Base-by-base conservation (phyloP, 1,140 invertebrate species). In the Penaeus indicus region DNA sequence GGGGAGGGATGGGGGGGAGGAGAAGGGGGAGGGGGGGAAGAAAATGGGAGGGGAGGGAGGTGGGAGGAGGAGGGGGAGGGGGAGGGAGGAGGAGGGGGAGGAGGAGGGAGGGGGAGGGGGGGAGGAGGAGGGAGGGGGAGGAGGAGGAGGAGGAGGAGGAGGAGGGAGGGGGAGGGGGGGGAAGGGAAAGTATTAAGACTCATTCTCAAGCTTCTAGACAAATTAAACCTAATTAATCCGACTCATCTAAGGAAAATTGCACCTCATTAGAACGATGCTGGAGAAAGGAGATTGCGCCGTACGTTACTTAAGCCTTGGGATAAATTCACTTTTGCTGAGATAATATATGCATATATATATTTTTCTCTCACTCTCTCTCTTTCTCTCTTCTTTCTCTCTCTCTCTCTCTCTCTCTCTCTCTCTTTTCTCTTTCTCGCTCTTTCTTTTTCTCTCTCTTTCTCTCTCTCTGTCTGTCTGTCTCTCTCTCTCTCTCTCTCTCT, bases 191-290 rank as follows among this genome's bases (percentile, higher is more conserved):
- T 88, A 80, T 69, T 84, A 42, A 63, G 81, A 72, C 86, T 88
- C 81, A 88, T 84, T 88, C 75, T 54, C 86, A 84, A 84, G 86
- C 86, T 88, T 88, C 86, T 88, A 88, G 86, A 88, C 81, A 88
- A 88, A 88, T 88, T 88, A 88, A 88, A 88, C 86, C 86, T 88
- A 88, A 88, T 88, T 88, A 88, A 88, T 88, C 82, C 72, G 78
- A 77, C 86, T 88, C 86, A 84, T 88, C 72, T 84, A 54, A 54
- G 72, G 86, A 79, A 88, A 88, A 88, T 88, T 88, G 81, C 86
- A 84, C 86, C 86, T 67, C 86, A 88, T 88, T 88, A 88, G 61
- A 42, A 21, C 25, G 32, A 47, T 22, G 82, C 38, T 78, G 72
- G 60, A 61, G 63, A 82, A 88, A 81, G 86, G 13, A 88, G 86